Evolutionary conservation across 2,888 invertebrate genomes (phyloP).

Genomic region (Mongoloraphidia duomilia): DNA sequence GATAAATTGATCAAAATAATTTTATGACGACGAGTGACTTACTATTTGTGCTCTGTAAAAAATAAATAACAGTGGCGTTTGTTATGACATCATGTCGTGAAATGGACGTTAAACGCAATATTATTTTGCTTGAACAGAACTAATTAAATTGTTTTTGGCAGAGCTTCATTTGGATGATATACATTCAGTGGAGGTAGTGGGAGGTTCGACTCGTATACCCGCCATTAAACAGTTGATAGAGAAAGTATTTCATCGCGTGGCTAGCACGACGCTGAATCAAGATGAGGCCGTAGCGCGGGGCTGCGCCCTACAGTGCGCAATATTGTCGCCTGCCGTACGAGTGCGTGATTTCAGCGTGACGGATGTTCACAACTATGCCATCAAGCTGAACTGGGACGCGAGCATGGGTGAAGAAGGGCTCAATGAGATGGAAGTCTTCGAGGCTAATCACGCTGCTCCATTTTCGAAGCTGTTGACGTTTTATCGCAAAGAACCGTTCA

Average conservation of each 20-base stretch:
- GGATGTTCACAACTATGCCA: slow-evolving; percentile 83
- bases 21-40: no score
- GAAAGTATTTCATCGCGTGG: slow-evolving; percentile 68
- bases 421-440: slow-evolving; percentile 86
- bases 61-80: neutral
- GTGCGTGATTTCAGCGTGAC: slow-evolving; percentile 91
- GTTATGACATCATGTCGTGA: no score
- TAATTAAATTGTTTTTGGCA: slow-evolving; percentile 22
- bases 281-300: slow-evolving; percentile 97
- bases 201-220: slow-evolving; percentile 90
- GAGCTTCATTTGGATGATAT: slow-evolving; percentile 74
- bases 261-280: slow-evolving; percentile 92
- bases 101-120: no score
- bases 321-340: slow-evolving; percentile 91
- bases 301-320: slow-evolving; percentile 92
- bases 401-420: slow-evolving; percentile 40
- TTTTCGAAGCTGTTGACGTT: slow-evolving; percentile 91
- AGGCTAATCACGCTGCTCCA: slow-evolving; percentile 76
- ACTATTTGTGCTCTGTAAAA: no score
- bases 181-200: slow-evolving; percentile 89
- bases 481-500: slow-evolving; percentile 77
- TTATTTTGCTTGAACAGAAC: neutral
- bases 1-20: no score
- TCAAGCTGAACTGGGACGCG: slow-evolving; percentile 63
- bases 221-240: slow-evolving; percentile 81